Conservation (phyloP, 1,140 invertebrate genomes). For the Aphidius gifuensis region DNA sequence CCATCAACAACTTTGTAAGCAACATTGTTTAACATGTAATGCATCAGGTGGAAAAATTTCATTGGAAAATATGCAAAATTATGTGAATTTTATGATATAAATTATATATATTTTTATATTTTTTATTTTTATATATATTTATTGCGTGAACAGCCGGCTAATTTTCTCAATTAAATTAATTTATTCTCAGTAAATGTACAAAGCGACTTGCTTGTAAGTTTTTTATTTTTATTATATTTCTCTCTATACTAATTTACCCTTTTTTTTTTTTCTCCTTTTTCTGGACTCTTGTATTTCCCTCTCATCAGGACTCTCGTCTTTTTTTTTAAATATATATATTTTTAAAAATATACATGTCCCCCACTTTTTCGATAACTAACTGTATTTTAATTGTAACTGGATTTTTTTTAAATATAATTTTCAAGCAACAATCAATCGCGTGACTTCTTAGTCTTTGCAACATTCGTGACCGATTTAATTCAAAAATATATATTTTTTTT, state of each 20-base stretch:
- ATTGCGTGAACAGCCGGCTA: conserved; percentile 46
- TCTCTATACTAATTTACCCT: conserved; percentile 3
- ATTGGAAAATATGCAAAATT: not conserved
- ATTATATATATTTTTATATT: not conserved
- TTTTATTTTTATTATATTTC: not conserved
- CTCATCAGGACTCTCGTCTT: conserved; percentile 4
- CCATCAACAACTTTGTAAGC: too few species aligned
- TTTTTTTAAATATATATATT: conserved; percentile 10
- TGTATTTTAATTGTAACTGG: not conserved
- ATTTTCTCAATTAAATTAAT: conserved; percentile 53
- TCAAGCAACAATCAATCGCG: conserved; percentile 18
- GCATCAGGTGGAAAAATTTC: too few species aligned
- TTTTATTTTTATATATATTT: not conserved
- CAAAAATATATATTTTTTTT: too few species aligned
- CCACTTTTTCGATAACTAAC: not conserved
- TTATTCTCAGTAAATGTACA: conserved; percentile 46
- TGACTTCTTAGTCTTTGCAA: not conserved
- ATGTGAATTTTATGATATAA: not conserved
- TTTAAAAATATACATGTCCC: not conserved
- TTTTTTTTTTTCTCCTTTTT: not conserved
- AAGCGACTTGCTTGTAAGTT: not conserved
- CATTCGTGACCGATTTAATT: too few species aligned
- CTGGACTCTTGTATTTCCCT: too few species aligned
- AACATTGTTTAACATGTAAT: too few species aligned
- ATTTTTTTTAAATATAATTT: conserved; percentile 12